These are phyloP conservation scores for Scophthalmus maximus DNA, from an alignment of 2,113 vertebrate genomes.

Conservation along the genomic window DNA sequence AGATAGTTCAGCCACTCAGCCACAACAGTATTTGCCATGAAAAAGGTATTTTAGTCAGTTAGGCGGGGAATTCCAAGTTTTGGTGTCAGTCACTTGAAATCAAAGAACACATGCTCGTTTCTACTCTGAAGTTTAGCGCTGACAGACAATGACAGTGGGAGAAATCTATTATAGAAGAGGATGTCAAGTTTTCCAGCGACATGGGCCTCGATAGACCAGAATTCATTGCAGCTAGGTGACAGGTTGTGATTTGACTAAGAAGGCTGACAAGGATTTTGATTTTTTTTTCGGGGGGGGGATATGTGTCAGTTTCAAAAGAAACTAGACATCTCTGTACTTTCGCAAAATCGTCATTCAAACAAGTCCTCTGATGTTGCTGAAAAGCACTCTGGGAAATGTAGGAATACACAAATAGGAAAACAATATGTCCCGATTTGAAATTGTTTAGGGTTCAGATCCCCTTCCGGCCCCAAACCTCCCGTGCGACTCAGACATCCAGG, in stretches of 20 bases:
- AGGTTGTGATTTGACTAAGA: constrained; percentile 9
- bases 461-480: too few species aligned
- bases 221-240: constrained; percentile 40
- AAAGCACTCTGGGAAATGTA: constrained; percentile 36
- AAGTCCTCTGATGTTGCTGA: constrained; percentile 7
- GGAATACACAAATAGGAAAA: constrained; percentile 15
- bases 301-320: constrained; percentile 9
- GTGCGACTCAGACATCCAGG: constrained; percentile 11
- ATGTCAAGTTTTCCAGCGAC: constrained; percentile 57
- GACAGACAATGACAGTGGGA: constrained; percentile 55
- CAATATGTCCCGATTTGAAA: constrained; percentile 3
- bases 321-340: neutral
- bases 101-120: constrained; percentile 27
- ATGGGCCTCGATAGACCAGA: constrained; percentile 54
- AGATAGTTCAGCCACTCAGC: neutral
- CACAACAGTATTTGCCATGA: constrained; percentile 5
- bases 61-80: constrained; percentile 27
- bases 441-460: neutral
- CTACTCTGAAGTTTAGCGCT: constrained; percentile 34
- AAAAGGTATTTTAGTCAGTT: constrained; percentile 22
- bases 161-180: constrained; percentile 58
- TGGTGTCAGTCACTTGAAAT: constrained; percentile 45
- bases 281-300: constrained; percentile 1
- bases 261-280: constrained; percentile 1
- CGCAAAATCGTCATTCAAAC: too few species aligned